Percentiles rank a stretch among this genome's conserved stretches.
Conservation (phyloP, 2,888 invertebrate species). For the Fragum sueziense region DNA sequence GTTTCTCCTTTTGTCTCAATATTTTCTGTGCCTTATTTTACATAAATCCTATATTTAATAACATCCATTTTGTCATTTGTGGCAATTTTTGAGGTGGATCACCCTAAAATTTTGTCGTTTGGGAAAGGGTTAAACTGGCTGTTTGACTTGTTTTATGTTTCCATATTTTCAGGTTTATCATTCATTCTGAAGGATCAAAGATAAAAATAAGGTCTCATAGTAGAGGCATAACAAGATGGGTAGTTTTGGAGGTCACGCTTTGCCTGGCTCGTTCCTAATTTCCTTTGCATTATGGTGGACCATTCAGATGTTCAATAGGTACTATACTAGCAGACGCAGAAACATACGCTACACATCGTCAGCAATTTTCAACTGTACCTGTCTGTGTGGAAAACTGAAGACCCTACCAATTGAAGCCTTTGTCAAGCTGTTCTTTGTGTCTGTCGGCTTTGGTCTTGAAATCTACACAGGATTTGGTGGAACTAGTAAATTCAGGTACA, state of each 20-base stretch:
- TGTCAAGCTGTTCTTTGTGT: constrained; percentile 63
- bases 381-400: constrained; percentile 67
- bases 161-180: too few relatives aligned
- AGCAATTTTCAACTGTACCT: constrained; percentile 69
- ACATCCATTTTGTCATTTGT: too few relatives aligned
- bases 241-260: constrained; percentile 82
- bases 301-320: constrained; percentile 71
- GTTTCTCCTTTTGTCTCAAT: too few relatives aligned
- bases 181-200: too few relatives aligned
- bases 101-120: too few relatives aligned
- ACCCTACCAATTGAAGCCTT: constrained; percentile 68
- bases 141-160: too few relatives aligned
- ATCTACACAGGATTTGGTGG: constrained; percentile 69
- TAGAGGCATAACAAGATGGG: too few relatives aligned
- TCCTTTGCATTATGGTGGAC: constrained; percentile 79
- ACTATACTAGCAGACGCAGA: constrained; percentile 67
- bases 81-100: too few relatives aligned
- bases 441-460: constrained; percentile 66
- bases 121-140: too few relatives aligned
- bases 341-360: constrained; percentile 68
- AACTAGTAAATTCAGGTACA: constrained; percentile 77
- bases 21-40: too few relatives aligned
- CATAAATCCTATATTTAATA: too few relatives aligned
- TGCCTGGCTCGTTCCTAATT: constrained; percentile 83
- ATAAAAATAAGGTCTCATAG: too few relatives aligned